These are phyloP conservation scores for Zosterops pallidus DNA, from an alignment of 2,113 vertebrate species.

Conservation along the genomic window DNA sequence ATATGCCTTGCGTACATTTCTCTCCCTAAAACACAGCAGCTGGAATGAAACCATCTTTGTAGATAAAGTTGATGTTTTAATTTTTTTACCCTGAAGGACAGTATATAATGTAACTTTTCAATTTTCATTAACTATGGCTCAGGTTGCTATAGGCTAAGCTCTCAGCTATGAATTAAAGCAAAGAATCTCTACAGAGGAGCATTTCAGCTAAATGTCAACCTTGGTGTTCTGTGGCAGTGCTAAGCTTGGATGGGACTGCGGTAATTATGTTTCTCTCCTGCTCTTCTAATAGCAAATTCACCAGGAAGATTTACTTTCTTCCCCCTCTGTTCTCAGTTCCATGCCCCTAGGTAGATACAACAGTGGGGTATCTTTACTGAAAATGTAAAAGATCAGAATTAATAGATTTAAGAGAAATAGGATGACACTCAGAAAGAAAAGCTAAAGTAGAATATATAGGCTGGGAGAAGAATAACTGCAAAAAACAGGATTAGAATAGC, in stretches of 20 bases:
- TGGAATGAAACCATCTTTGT: constrained; percentile 1
- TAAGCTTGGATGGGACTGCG: neutral
- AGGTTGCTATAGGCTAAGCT: constrained; percentile 15
- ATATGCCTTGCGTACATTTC: neutral
- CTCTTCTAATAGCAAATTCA: constrained; percentile 3
- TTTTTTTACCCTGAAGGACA: constrained; percentile 39
- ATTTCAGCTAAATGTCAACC: neutral
- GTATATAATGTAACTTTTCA: constrained; percentile 23
- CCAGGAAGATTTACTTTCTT: neutral
- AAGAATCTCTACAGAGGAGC: neutral
- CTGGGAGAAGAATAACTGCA: neutral
- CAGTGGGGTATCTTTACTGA: neutral
- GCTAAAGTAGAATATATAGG: neutral
- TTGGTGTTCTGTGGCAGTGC: neutral
- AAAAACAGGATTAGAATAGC: neutral
- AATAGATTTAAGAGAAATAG: neutral
- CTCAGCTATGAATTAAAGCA: constrained; percentile 24
- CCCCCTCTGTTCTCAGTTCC: neutral
- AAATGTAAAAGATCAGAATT: neutral
- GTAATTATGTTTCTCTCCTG: neutral
- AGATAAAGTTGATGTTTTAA: constrained; percentile 40
- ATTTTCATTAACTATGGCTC: constrained; percentile 14
- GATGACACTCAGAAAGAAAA: neutral
- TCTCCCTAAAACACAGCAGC: constrained; percentile 6
- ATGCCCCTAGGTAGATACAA: neutral